Evolutionary conservation across 2,797 vertebrate genomes (phyloP).

Genomic region (Sebastes trivittatus): DNA sequence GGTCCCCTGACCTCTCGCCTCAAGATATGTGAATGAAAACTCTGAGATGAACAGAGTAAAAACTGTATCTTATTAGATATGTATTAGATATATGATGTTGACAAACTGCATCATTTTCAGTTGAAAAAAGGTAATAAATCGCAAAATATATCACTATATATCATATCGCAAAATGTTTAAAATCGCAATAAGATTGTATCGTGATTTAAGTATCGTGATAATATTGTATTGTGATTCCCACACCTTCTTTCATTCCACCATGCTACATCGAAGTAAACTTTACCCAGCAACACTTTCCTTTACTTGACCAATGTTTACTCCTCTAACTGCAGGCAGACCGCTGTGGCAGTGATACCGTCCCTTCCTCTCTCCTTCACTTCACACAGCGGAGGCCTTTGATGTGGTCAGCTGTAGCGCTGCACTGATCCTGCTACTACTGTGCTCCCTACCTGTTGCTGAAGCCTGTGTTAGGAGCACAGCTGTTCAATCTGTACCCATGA

Average conservation of each 20-base stretch:
- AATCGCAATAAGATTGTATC: too few relatives aligned
- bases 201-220: too few relatives aligned
- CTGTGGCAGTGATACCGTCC: conserved; percentile 34
- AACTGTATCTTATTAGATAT: too few relatives aligned
- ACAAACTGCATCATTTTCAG: too few relatives aligned
- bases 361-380: conserved; percentile 25
- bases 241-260: not conserved
- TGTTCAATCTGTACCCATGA: conserved; percentile 50
- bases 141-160: too few relatives aligned
- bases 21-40: too few relatives aligned
- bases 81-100: too few relatives aligned
- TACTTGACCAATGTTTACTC: conserved; percentile 29
- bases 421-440: conserved; percentile 42
- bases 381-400: conserved; percentile 63
- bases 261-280: conserved; percentile 18
- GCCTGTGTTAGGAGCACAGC: conserved; percentile 51
- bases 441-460: conserved; percentile 18
- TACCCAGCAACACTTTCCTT: not conserved
- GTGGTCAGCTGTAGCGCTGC: conserved; percentile 53
- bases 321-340: conserved; percentile 22
- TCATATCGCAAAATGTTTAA: too few relatives aligned
- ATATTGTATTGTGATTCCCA: too few relatives aligned
- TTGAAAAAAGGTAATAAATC: too few relatives aligned
- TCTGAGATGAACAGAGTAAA: too few relatives aligned
- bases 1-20: too few relatives aligned